Conservation (phyloP, 1,140 invertebrate genomes). For the Temnothorax longispinosus region DNA sequence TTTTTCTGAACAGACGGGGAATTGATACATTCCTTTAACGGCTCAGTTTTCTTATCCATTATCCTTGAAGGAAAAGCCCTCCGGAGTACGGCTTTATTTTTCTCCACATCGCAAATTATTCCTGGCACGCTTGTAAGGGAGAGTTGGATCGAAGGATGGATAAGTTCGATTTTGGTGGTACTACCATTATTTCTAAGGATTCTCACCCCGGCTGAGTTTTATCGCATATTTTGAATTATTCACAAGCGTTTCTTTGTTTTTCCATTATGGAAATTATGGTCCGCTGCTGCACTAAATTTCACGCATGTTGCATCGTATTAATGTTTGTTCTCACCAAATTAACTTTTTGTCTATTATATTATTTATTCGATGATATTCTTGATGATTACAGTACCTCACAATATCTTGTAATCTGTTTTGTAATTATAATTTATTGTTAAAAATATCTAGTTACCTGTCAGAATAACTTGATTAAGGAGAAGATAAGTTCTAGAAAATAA, state of each 20-base stretch:
- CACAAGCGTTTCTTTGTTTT: slow-evolving; percentile 52
- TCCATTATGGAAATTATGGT: not conserved
- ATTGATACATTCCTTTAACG: slow-evolving; percentile 73
- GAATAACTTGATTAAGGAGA: not conserved
- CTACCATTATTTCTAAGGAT: slow-evolving; percentile 38
- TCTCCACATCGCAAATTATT: slow-evolving; percentile 38
- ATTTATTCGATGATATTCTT: not conserved
- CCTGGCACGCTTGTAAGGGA: slow-evolving; percentile 51
- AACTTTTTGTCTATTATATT: not conserved
- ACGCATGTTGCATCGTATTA: not conserved
- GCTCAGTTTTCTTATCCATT: slow-evolving; percentile 55
- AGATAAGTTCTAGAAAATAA: not conserved
- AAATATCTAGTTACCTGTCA: not conserved
- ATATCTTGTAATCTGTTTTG: not conserved
- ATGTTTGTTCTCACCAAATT: not conserved
- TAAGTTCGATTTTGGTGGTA: slow-evolving; percentile 55
- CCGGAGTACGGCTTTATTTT: not conserved
- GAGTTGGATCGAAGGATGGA: not conserved
- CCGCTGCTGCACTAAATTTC: not conserved
- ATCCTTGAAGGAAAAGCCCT: slow-evolving; percentile 31
- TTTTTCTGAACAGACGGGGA: slow-evolving; percentile 69
- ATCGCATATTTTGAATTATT: slow-evolving; percentile 66
- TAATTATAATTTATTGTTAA: slow-evolving; percentile 17
- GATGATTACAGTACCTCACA: not conserved
- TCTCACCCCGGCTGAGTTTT: slow-evolving; percentile 17